phyloP scores from a whole-genome alignment of 2,797 vertebrate species.

The Falco cherrug region DNA sequence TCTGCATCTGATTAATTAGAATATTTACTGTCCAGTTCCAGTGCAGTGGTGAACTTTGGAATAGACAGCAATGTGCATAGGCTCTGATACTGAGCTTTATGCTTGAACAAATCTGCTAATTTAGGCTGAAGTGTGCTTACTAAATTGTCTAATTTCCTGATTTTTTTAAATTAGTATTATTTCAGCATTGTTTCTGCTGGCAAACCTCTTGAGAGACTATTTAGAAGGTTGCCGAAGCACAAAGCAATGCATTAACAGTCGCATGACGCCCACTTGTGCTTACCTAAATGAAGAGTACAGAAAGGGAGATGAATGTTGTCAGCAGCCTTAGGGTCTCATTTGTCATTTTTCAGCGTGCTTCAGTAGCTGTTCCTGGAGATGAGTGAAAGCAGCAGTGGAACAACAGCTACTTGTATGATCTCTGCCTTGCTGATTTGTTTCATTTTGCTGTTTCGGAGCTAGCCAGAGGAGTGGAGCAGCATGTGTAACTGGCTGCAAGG shows the following conservation, averaged over 20 bases:
- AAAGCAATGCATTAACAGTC: background rate
- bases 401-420: background rate
- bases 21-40: background rate
- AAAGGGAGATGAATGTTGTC: background rate
- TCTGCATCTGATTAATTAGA: background rate
- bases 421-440: background rate
- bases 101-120: background rate
- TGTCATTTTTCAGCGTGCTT: background rate
- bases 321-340: background rate
- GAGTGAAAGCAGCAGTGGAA: background rate
- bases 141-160: background rate
- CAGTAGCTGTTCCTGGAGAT: background rate
- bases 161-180: background rate
- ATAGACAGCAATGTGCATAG: background rate
- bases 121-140: background rate
- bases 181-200: background rate
- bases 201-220: background rate
- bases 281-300: background rate
- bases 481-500: background rate
- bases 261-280: background rate
- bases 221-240: background rate
- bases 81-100: background rate
- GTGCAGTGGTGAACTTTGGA: background rate
- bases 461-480: background rate
- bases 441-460: background rate